Evolutionary conservation across 1,140 invertebrate species (phyloP), one percentile per base, ranked within the genome.

Genomic region (Procambarus virginalis): DNA sequence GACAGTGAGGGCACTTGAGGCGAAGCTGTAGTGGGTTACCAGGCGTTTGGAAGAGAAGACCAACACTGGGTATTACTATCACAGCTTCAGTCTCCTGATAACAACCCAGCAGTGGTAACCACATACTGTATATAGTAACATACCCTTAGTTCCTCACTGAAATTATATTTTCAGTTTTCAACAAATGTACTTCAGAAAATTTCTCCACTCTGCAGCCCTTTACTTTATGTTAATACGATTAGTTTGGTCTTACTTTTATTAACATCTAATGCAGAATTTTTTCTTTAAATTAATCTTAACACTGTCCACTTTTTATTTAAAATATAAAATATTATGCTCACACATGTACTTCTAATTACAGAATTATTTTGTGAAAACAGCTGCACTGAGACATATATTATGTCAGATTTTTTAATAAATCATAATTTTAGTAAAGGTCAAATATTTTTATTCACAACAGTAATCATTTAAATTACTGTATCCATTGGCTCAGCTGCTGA

Each of bases 1-100:
- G 90, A 84, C 90, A 91, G 84, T 91, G 90, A 49, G 90, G 90
- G 64, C 90, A 91, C 79, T 81, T 86, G 79, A 86, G 68, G 46
- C 84, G 84, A 86, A 83, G 81, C 55, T 83, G 81, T 34, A 55
- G 64, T 68, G 81, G 51, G 81, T 60, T 64, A 70, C 81, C 81
- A 48, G n/a, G 81, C 14, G 81, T 64, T 60, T 83, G 81, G 46
- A 83, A 83, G 81, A 83, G 46, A 83, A 80, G 78, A 80, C 64
- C 81, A 83, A 83, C 80, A 82, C 64, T 70, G 60, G 81, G 81
- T 83, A 83, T 83, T 83, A 83, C 81, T 83, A 83, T 83, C 64
- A 80, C 78, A 80, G n/a, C 68, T 20, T 73, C 60, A 55, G 64
- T 68, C 20, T 68, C 64, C 68, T 34, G 68, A 2, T 73, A 73